Evolutionary conservation across 30 jellyfish, hydroid and myxozoan species (phyloP).

Genomic region (Phacellophora camtschatica): DNA sequence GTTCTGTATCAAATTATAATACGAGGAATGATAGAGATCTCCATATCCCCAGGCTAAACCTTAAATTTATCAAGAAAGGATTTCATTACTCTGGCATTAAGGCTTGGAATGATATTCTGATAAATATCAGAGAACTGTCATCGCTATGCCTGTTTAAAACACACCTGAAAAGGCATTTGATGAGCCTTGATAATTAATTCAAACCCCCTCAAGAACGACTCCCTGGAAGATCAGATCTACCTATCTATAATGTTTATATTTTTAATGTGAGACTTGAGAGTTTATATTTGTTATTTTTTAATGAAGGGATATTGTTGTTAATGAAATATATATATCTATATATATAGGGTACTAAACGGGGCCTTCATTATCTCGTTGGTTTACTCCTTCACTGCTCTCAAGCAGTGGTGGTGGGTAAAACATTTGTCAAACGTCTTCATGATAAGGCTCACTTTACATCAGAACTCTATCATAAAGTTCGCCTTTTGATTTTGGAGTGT

Average conservation of each 20-base stretch:
- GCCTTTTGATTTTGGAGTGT: too few relatives aligned
- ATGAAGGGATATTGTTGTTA: too few relatives aligned
- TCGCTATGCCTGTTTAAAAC: conserved; percentile 26
- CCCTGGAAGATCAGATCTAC: conserved; percentile 25
- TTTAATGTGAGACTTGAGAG: too few relatives aligned
- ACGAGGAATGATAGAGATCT: conserved; percentile 11
- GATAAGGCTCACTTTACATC: too few relatives aligned
- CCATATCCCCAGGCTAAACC: conserved; percentile 18
- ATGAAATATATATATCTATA: too few relatives aligned
- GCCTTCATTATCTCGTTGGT: too few relatives aligned
- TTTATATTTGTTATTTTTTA: too few relatives aligned
- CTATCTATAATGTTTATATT: not conserved
- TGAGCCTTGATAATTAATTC: conserved; percentile 18
- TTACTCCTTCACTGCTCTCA: too few relatives aligned
- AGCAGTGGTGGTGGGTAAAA: too few relatives aligned
- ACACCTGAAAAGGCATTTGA: conserved; percentile 33
- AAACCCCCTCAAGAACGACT: conserved; percentile 43
- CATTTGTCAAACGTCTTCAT: too few relatives aligned
- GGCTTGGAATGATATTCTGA: conserved; percentile 38
- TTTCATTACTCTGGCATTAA: conserved; percentile 22
- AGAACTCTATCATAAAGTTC: too few relatives aligned
- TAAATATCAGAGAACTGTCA: conserved; percentile 15
- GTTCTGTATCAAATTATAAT: not conserved
- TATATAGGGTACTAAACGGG: too few relatives aligned
- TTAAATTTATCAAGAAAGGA: conserved; percentile 2